Evolutionary conservation across 2,113 vertebrate species (phyloP), one percentile per base, ranked within the genome.

Genomic region (Oceanites oceanicus): DNA sequence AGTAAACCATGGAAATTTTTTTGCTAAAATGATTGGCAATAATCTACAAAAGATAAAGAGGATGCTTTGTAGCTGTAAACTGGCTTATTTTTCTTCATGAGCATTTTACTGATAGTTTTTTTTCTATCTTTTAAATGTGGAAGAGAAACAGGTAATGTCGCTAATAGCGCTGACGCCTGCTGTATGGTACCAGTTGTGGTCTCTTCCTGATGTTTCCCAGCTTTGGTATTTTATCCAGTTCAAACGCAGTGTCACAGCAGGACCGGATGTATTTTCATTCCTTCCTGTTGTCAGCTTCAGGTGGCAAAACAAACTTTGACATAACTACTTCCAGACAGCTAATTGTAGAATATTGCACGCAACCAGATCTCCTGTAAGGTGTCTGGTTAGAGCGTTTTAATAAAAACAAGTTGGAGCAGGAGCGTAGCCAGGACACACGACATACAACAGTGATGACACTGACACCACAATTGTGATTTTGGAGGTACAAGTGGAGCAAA

Each of bases 221-320:
- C 79, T 49, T 76, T 23, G 0, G 1, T 82, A 55, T 76, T 90
- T 96, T 80, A 55, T 65, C 86, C 66, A 71, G 87, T 92, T 95
- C 96, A 92, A 82, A 90, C 87, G 90, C 91, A 83, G 80, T 84
- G 91, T 94, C 96, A 82, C 93, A 92, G 84, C 95, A 95, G 94
- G 92, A 71, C 49, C 92, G 44, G 61, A 92, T 87, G 88, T 95
- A 53, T 94, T 97, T 96, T 56, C n/a, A 10, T 93, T 92, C 94
- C 94, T 94, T 83, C 75, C 92, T 97, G 94, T 96, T 62, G 59
- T 84, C 93, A 76, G 81, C 94, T 97, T 96, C 96, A 96, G 89
- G 96, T 97, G 96, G 91, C 94, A 94, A 92, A 95, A 90, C 89
- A 76, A 90, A 93, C 93, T 95, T 94, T 58, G 93, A 40, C 92